Conservation (phyloP, 2,888 invertebrate species). For the Drosophila mercatorum region DNA sequence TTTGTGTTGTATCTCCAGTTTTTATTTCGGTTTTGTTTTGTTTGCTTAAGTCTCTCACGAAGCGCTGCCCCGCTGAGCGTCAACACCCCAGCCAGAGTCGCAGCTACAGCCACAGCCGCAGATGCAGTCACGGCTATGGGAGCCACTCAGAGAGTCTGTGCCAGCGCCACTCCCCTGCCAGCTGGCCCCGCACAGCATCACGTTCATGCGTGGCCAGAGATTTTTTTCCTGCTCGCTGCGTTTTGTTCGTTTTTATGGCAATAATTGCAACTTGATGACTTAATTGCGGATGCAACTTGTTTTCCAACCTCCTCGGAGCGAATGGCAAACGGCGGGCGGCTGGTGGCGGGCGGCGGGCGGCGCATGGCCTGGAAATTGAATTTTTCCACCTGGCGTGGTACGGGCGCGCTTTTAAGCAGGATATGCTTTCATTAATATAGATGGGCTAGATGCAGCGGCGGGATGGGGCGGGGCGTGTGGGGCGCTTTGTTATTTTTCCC, state of each 20-base stretch:
- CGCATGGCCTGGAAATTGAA: constrained; percentile 75
- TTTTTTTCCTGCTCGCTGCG: constrained; percentile 64
- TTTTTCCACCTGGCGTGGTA: constrained; percentile 75
- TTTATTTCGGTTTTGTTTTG: constrained; percentile 20
- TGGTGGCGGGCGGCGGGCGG: constrained; percentile 1
- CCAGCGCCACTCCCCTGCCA: constrained; percentile 5
- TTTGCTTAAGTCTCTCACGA: constrained; percentile 69
- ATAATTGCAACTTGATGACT: constrained; percentile 80
- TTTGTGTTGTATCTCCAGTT: constrained; percentile 19
- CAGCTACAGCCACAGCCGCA: constrained; percentile 12
- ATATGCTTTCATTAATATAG: constrained; percentile 80
- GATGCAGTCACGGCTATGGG: constrained; percentile 34
- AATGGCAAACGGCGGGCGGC: constrained; percentile 11
- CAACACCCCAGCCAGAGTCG: constrained; percentile 67
- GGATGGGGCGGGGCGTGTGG: neutral
- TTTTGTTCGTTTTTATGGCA: constrained; percentile 82
- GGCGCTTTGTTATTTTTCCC: constrained; percentile 54
- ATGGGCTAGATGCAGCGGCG: constrained; percentile 38
- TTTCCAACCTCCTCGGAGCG: constrained; percentile 67
- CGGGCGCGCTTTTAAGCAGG: constrained; percentile 70
- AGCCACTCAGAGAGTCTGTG: constrained; percentile 30
- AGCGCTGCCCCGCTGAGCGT: constrained; percentile 74
- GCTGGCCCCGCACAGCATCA: constrained; percentile 62
- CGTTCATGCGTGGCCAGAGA: constrained; percentile 80
- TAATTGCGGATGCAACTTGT: constrained; percentile 81